A percentile compares a stretch with the other conserved stretches of the same genome.
Evolutionary conservation across 2,888 invertebrate genomes (phyloP).

Genomic region (Trypoxylon attenuatum): DNA sequence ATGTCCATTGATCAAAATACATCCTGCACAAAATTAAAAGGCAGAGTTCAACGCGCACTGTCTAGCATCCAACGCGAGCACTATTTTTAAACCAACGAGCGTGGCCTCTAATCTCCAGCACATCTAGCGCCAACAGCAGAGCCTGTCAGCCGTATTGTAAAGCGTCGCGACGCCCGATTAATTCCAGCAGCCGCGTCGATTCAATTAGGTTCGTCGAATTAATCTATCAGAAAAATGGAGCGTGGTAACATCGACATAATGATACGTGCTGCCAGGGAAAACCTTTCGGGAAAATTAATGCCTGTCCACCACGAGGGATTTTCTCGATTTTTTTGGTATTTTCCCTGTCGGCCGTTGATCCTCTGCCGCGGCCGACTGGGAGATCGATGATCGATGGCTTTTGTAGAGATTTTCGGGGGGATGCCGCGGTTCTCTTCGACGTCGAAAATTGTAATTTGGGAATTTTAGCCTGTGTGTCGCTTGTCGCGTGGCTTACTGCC

Average conservation of each 20-base stretch:
- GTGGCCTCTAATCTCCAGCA: too few species aligned
- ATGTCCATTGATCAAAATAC: too few species aligned
- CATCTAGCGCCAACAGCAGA: too few species aligned
- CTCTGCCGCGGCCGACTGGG: constrained; percentile 9
- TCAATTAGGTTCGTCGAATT: constrained; percentile 17
- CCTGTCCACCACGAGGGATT: constrained; percentile 22
- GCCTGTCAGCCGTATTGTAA: too few species aligned
- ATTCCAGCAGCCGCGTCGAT: constrained; percentile 1
- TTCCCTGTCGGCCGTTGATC: constrained; percentile 4
- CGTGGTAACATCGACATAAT: constrained; percentile 21
- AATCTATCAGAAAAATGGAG: constrained; percentile 15
- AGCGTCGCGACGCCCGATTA: too few species aligned
- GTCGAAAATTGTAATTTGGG: constrained; percentile 34
- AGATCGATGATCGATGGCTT: constrained; percentile 33
- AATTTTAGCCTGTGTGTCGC: constrained; percentile 23
- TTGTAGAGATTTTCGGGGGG: constrained; percentile 15
- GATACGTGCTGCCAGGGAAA: constrained; percentile 23
- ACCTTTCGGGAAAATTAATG: constrained; percentile 44
- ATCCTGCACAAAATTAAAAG: too few species aligned
- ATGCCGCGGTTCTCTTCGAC: constrained; percentile 10
- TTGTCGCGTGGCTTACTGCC: constrained; percentile 28
- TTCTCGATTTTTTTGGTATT: constrained; percentile 3
- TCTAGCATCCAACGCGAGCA: too few species aligned
- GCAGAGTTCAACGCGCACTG: too few species aligned
- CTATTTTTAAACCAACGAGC: too few species aligned